Percentiles rank a stretch among this genome's conserved stretches.
These are phyloP conservation scores for Corythaixoides concolor DNA, from an alignment of 2,113 vertebrate genomes.

Conservation along the genomic window DNA sequence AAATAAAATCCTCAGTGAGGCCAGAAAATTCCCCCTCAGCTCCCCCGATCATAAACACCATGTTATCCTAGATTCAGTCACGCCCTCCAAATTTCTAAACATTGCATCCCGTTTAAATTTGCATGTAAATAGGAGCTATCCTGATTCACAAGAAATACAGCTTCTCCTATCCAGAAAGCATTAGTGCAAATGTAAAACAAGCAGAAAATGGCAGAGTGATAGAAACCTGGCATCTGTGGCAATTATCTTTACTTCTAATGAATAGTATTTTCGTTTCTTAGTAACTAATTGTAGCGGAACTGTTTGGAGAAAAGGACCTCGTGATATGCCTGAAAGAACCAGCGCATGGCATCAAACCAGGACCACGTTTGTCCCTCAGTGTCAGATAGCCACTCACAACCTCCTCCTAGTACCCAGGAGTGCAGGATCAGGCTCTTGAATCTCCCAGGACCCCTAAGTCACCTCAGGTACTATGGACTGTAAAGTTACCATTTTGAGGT, in stretches of 20 bases:
- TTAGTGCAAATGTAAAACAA: neutral
- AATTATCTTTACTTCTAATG: conserved; percentile 18
- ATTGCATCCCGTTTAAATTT: conserved; percentile 5
- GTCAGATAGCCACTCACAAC: neutral
- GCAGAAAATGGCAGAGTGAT: neutral
- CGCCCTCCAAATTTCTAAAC: conserved; percentile 1
- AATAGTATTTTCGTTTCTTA: neutral
- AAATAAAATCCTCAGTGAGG: neutral
- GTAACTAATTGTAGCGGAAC: conserved; percentile 15
- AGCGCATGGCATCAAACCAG: fast-evolving
- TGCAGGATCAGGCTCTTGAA: neutral
- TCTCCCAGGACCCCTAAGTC: neutral
- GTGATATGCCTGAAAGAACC: neutral
- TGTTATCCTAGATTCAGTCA: conserved; percentile 1
- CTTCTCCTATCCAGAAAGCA: neutral
- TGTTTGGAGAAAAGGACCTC: neutral
- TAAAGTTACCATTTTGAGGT: neutral
- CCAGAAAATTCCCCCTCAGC: neutral
- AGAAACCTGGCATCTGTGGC: neutral
- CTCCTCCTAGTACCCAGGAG: neutral
- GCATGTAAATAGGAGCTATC: conserved; percentile 9
- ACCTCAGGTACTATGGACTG: neutral
- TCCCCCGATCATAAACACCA: neutral
- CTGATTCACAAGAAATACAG: neutral
- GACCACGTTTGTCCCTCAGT: neutral